Evolutionary conservation across 1,140 invertebrate genomes (phyloP).

Genomic region (Brachionus calyciflorus): DNA sequence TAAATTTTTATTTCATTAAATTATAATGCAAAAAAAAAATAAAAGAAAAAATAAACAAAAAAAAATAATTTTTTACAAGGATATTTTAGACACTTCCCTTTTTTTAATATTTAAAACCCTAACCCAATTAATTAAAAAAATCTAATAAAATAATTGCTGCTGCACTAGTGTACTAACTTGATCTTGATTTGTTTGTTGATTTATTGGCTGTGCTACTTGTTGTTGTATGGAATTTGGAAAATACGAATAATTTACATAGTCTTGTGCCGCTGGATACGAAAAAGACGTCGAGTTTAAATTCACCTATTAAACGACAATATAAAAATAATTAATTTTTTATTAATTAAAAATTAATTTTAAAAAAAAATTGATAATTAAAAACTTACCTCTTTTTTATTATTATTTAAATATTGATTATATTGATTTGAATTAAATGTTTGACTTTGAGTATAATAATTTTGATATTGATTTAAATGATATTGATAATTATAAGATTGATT

Average conservation of each 20-base stretch:
- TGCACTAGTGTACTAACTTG: too few relatives aligned
- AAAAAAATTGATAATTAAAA: not conserved
- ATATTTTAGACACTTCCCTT: too few relatives aligned
- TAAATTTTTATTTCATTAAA: too few relatives aligned
- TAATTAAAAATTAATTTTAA: not conserved
- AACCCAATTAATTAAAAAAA: too few relatives aligned
- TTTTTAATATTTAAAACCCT: too few relatives aligned
- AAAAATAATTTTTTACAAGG: too few relatives aligned
- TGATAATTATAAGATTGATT: slow-evolving; percentile 43
- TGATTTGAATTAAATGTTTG: slow-evolving; percentile 13
- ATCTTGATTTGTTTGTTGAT: not conserved
- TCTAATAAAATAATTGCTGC: too few relatives aligned
- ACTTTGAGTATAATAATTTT: slow-evolving; percentile 36
- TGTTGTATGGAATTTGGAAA: not conserved
- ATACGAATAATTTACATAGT: not conserved
- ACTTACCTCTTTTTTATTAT: slow-evolving; percentile 25
- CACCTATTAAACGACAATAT: not conserved
- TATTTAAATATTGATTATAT: not conserved
- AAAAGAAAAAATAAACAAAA: too few relatives aligned
- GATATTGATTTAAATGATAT: slow-evolving; percentile 42
- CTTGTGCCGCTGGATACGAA: slow-evolving; percentile 9
- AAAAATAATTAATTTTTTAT: not conserved
- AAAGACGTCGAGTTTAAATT: slow-evolving; percentile 1
- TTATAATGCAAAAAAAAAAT: too few relatives aligned
- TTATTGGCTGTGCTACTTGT: not conserved